These are phyloP conservation scores for Bettongia penicillata DNA, from an alignment of 2,113 vertebrate species.

Conservation along the genomic window DNA sequence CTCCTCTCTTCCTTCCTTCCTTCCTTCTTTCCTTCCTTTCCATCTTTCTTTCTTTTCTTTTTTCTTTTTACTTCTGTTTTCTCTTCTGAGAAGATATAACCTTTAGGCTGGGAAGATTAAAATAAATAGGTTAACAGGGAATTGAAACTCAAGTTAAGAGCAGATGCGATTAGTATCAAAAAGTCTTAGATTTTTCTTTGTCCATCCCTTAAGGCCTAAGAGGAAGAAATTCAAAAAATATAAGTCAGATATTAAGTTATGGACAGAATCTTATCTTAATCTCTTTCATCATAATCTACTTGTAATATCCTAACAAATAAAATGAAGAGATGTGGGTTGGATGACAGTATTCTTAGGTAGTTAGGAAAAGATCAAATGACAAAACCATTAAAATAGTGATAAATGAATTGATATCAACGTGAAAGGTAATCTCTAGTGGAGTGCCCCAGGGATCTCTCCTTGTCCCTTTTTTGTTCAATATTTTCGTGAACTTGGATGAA, in stretches of 20 bases:
- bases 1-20: no score
- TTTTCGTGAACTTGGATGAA: background rate
- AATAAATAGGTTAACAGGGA: background rate
- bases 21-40: no score
- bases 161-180: background rate
- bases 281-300: background rate
- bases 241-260: background rate
- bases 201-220: background rate
- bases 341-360: background rate
- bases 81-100: background rate
- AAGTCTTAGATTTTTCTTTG: background rate
- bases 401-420: background rate
- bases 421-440: background rate
- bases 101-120: background rate
- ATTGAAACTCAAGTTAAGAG: background rate
- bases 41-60: no score
- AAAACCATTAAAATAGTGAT: background rate
- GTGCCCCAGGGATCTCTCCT: background rate
- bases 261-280: background rate
- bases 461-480: background rate
- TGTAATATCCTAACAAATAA: background rate
- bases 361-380: background rate
- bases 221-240: background rate
- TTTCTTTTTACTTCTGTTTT: no score
- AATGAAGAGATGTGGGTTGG: background rate